Base-by-base conservation (phyloP, 2,113 vertebrate genomes). In the Dissostichus mawsoni region DNA sequence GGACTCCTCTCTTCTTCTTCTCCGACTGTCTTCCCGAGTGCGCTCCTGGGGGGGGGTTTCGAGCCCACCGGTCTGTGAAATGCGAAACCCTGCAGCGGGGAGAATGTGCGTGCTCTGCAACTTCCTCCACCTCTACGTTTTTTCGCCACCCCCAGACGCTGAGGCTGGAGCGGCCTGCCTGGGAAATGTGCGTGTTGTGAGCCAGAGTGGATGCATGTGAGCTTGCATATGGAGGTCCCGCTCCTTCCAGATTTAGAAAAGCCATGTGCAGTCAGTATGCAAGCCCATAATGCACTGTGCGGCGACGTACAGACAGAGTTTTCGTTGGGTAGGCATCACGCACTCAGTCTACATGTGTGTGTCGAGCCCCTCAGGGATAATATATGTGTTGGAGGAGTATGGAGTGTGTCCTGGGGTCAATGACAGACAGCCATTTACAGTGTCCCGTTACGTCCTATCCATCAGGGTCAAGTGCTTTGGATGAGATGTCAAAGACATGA, bases 31-130 rank as follows among this genome's bases (percentile, higher is more conserved):
- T 75, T 5, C 69, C 59, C 47, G 36, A 25, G 11, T 64, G 23
- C 67, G 16, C 48, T 86, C 82, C 79, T 81, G 23, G 0, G 50
- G 68, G 25, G 16, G 53, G 69, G 4, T 17, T 85, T 88, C 53
- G 23, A 82, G 85, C 76, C 82, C 82, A 84, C 74, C 57, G 70
- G 83, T 89, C 88, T 89, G 87, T 92, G 91, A 92, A 92, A 92
- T 90, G 83, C 47, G 77, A 93, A 90, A 88, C 89, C 88, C 81
- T 88, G 89, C 88, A 73, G 89, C 69, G 45, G 76, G 53, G 76
- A 77, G 81, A 93, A 92, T 91, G 87, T 91, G 94, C 91, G 14
- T 74, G 83, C 86, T 91, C 80, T 12, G 92, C 93, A 93, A 88
- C 85, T 92, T 92, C 89, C 67, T 63, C 69, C 69, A 80, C 70